Percentiles rank a stretch among this genome's conserved stretches.
These are phyloP conservation scores for Ditula angustiorana DNA, from an alignment of 2,888 invertebrate species.

Conservation along the genomic window DNA sequence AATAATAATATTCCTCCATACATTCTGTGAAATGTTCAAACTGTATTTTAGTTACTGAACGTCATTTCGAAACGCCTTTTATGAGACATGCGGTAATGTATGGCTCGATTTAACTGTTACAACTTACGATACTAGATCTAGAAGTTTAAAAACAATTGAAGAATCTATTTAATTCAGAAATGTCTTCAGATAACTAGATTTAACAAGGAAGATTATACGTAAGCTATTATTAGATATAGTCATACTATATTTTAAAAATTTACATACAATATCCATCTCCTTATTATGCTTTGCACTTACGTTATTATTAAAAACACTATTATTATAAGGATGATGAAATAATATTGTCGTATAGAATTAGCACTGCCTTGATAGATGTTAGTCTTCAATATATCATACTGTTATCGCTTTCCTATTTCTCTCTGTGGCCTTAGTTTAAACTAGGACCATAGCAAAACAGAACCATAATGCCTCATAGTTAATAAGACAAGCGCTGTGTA, in stretches of 20 bases:
- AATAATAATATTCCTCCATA: background rate
- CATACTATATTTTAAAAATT: conserved; percentile 36
- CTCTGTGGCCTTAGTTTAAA: background rate
- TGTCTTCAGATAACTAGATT: conserved; percentile 28
- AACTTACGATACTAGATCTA: conserved; percentile 28
- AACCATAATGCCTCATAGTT: background rate
- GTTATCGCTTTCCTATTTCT: background rate
- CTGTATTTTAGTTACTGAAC: conserved; percentile 4
- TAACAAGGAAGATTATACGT: conserved; percentile 35
- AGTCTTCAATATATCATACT: too few relatives aligned
- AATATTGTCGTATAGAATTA: background rate
- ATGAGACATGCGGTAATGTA: conserved; percentile 40
- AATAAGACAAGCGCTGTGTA: too few relatives aligned
- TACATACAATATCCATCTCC: conserved; percentile 33
- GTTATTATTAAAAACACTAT: conserved; percentile 22
- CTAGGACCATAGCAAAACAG: background rate
- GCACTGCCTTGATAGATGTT: background rate
- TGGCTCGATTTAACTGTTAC: conserved; percentile 15
- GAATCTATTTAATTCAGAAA: conserved; percentile 32
- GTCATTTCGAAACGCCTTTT: background rate
- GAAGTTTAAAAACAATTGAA: conserved; percentile 33
- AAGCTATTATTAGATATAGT: conserved; percentile 35
- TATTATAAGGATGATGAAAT: conserved; percentile 1
- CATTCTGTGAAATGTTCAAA: conserved; percentile 23
- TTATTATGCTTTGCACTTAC: conserved; percentile 36